Percentiles rank a stretch among this genome's conserved stretches.
Conservation (phyloP, 2,888 invertebrate species). For the Lordiphosa fenestrarum region DNA sequence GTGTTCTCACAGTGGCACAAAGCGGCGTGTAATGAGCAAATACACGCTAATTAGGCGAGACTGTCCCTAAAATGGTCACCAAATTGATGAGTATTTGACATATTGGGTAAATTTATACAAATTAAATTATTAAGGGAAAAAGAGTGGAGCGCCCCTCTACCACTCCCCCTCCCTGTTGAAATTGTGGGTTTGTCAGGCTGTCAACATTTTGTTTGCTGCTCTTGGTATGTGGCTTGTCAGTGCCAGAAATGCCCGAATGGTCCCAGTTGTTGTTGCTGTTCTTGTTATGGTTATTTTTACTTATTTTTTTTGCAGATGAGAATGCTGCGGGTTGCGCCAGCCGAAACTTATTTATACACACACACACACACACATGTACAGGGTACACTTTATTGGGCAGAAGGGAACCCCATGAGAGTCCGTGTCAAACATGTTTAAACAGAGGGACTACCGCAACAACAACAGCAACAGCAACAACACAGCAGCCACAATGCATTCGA, state of each 20-base stretch:
- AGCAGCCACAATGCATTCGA: constrained; percentile 37
- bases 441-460: constrained; percentile 67
- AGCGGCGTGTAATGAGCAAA: constrained; percentile 23
- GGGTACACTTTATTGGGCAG: constrained; percentile 14
- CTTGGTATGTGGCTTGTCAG: constrained; percentile 61
- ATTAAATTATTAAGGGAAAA: constrained; percentile 63
- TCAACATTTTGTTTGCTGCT: constrained; percentile 32
- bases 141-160: too few relatives aligned
- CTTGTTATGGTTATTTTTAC: constrained; percentile 21
- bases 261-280: constrained; percentile 24
- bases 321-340: constrained; percentile 54
- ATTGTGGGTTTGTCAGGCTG: constrained; percentile 41
- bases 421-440: constrained; percentile 65
- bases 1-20: too few relatives aligned
- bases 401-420: constrained; percentile 59
- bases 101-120: constrained; percentile 71
- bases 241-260: constrained; percentile 44
- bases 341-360: constrained; percentile 48
- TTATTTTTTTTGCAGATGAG: constrained; percentile 26
- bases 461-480: constrained; percentile 48
- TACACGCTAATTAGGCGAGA: constrained; percentile 38
- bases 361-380: neutral
- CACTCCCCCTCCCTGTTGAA: too few relatives aligned
- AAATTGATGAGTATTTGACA: constrained; percentile 54
- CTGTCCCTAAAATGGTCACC: constrained; percentile 11